These are phyloP conservation scores for Hirundichthys speculiger DNA, from an alignment of 2,113 vertebrate species.

Conservation along the genomic window DNA sequence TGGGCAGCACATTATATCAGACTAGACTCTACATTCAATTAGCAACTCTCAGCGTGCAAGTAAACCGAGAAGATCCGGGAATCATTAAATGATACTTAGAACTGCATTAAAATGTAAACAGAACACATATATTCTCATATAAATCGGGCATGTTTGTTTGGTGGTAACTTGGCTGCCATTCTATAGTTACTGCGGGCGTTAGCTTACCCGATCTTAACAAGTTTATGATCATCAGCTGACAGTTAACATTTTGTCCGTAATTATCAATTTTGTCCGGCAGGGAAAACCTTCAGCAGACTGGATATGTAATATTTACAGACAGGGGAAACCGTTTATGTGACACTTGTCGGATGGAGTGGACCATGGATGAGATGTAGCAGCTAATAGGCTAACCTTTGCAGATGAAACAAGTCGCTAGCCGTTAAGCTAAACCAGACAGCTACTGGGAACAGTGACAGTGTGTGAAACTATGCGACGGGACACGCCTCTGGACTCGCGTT, in stretches of 20 bases:
- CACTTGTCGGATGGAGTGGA: slow-evolving; percentile 1
- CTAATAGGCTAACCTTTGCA: slow-evolving; percentile 59
- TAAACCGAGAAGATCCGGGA: neutral
- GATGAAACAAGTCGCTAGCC: slow-evolving; percentile 51
- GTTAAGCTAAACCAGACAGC: slow-evolving; percentile 34
- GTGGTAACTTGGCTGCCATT: neutral
- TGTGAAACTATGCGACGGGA: neutral
- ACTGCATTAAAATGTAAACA: neutral
- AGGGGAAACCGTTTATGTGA: neutral
- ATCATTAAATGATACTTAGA: neutral
- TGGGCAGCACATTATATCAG: slow-evolving; percentile 20
- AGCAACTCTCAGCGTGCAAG: too few species aligned
- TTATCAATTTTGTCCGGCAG: neutral
- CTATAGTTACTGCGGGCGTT: neutral
- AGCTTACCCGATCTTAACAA: slow-evolving; percentile 45
- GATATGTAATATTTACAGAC: neutral
- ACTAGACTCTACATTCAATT: neutral
- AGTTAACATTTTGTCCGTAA: neutral
- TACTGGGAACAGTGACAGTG: slow-evolving; percentile 11
- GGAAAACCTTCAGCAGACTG: neutral
- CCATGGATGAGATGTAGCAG: slow-evolving; percentile 22
- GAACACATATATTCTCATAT: too few species aligned
- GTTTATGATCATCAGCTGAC: slow-evolving; percentile 36
- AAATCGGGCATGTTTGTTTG: too few species aligned
- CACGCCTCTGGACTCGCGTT: rapidly evolving